Conservation (phyloP, 2,888 invertebrate genomes). For the Melikaiella ostensackeni region DNA sequence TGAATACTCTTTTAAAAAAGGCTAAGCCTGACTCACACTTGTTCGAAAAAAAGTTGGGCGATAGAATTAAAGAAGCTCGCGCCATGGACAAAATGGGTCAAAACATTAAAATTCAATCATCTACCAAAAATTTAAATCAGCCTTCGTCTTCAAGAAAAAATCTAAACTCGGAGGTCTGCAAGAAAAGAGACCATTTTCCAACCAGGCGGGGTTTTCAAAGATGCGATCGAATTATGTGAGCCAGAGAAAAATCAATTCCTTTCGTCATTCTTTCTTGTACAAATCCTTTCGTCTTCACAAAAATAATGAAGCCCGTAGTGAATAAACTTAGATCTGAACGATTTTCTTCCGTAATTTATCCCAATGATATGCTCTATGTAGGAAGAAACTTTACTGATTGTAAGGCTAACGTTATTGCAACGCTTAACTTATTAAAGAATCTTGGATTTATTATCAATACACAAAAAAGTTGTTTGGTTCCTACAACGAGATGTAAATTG, state of each 20-base stretch:
- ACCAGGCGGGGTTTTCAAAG: constrained; percentile 13
- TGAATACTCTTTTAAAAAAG: constrained; percentile 42
- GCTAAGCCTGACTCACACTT: constrained; percentile 4
- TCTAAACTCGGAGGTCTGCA: constrained; percentile 24
- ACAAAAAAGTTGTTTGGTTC: too few relatives aligned
- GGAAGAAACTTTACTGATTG: too few relatives aligned
- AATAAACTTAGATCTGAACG: constrained; percentile 22
- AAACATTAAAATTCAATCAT: constrained; percentile 25
- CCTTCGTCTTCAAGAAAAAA: background rate
- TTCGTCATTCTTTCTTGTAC: constrained; percentile 42
- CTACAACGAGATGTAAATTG: too few relatives aligned
- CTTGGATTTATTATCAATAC: too few relatives aligned
- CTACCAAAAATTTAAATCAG: background rate
- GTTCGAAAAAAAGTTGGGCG: constrained; percentile 12
- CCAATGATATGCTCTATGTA: constrained; percentile 39
- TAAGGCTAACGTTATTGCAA: too few relatives aligned
- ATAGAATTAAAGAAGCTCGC: constrained; percentile 41
- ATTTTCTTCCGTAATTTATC: constrained; percentile 38
- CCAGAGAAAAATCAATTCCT: constrained; percentile 42
- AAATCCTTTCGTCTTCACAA: too few relatives aligned
- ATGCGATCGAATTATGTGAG: constrained; percentile 42
- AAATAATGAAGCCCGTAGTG: too few relatives aligned
- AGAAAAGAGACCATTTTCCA: constrained; percentile 8
- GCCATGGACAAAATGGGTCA: constrained; percentile 38
- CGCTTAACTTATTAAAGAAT: too few relatives aligned